phyloP scores from a whole-genome alignment of 2,797 vertebrate species.

The Bradypus variegatus region DNA sequence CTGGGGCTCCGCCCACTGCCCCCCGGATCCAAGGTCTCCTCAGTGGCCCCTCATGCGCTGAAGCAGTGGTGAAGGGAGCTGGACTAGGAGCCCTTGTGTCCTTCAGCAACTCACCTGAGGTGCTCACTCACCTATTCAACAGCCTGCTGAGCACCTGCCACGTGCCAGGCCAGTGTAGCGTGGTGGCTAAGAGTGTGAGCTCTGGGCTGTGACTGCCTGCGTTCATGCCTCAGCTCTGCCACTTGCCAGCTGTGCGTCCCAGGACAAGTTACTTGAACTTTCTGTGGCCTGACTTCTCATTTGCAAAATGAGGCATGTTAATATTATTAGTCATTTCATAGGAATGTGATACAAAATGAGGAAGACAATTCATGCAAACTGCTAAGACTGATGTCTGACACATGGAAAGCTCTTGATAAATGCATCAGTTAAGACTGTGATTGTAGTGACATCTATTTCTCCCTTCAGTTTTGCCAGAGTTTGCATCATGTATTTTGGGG shows the following conservation, averaged over 20 bases:
- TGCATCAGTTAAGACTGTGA: too few relatives aligned
- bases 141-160: neutral
- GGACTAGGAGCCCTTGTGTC: rapidly evolving
- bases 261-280: neutral
- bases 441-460: too few relatives aligned
- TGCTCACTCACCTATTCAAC: neutral
- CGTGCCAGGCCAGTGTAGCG: neutral
- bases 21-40: neutral
- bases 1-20: neutral
- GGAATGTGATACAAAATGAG: neutral
- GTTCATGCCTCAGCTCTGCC: neutral
- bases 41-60: rapidly evolving
- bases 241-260: neutral
- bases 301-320: too few relatives aligned
- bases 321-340: neutral
- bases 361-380: neutral
- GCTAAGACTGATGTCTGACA: neutral
- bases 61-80: neutral
- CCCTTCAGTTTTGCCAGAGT: too few relatives aligned
- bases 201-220: neutral
- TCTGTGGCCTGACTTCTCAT: neutral
- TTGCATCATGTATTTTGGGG: too few relatives aligned
- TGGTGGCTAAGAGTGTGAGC: rapidly evolving
- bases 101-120: rapidly evolving
- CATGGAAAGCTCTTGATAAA: neutral